Evolutionary conservation across 2,797 vertebrate genomes (phyloP).

Genomic region (Melanotaenia trifasciata): DNA sequence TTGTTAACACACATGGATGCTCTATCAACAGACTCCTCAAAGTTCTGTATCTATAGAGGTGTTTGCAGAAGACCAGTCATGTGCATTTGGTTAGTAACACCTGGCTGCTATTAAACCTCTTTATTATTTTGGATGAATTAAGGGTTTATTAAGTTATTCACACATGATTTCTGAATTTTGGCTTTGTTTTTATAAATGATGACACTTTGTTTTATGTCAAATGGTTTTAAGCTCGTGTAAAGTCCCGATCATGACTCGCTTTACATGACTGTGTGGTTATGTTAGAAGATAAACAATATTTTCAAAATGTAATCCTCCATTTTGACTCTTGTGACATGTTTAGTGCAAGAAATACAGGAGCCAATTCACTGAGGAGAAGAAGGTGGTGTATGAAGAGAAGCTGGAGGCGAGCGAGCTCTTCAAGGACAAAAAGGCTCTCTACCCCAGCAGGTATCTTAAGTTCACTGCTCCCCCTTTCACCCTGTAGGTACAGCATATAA

Average conservation of each 20-base stretch:
- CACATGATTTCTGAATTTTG: background rate
- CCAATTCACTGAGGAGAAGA: conserved; percentile 94
- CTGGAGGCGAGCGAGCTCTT: conserved; percentile 97
- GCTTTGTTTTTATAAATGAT: background rate
- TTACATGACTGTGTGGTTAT: background rate
- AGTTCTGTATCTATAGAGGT: background rate
- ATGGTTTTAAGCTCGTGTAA: background rate
- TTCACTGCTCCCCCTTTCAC: background rate
- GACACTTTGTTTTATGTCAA: background rate
- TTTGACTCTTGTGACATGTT: conserved; percentile 33
- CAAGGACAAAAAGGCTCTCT: conserved; percentile 97
- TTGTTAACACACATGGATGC: background rate
- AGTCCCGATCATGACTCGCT: background rate
- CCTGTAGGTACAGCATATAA: background rate
- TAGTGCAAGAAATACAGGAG: conserved; percentile 98
- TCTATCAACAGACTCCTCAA: background rate
- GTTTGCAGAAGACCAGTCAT: no score
- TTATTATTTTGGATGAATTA: background rate
- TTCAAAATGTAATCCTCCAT: background rate
- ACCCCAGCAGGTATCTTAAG: conserved; percentile 91
- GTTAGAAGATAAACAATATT: background rate
- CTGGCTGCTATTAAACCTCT: background rate
- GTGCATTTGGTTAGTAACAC: background rate
- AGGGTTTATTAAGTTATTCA: background rate
- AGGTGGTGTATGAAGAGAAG: conserved; percentile 95